These are phyloP conservation scores for Oncorhynchus nerka DNA, from an alignment of 2,113 vertebrate species.

Conservation along the genomic window DNA sequence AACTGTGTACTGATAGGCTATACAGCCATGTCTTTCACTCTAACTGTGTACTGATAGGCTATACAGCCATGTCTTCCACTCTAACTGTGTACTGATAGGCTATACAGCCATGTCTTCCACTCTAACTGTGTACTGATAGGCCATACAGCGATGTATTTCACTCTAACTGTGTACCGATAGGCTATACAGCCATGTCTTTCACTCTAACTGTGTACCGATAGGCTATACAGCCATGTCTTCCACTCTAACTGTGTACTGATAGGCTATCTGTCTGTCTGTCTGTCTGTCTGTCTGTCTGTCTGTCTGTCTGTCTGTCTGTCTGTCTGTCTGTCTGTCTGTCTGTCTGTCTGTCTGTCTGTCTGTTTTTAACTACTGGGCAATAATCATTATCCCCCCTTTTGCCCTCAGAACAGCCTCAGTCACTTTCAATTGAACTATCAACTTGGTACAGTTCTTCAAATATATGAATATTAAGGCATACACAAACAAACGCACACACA, in stretches of 20 bases:
- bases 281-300: too few species aligned
- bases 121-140: background rate
- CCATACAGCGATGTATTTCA: too few species aligned
- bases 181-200: too few species aligned
- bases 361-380: background rate
- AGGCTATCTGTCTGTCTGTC: too few species aligned
- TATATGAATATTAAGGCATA: background rate
- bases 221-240: too few species aligned
- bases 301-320: background rate
- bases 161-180: background rate
- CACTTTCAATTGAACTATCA: background rate
- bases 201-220: background rate
- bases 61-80: background rate
- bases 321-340: too few species aligned
- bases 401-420: too few species aligned
- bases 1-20: too few species aligned
- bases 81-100: background rate
- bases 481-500: background rate
- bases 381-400: too few species aligned
- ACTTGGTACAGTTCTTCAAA: background rate
- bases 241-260: too few species aligned
- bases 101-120: background rate
- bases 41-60: too few species aligned
- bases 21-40: too few species aligned
- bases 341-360: accelerated